Conservation (phyloP, 2,888 invertebrate genomes). For the Chamaedrilus cognettii region DNA sequence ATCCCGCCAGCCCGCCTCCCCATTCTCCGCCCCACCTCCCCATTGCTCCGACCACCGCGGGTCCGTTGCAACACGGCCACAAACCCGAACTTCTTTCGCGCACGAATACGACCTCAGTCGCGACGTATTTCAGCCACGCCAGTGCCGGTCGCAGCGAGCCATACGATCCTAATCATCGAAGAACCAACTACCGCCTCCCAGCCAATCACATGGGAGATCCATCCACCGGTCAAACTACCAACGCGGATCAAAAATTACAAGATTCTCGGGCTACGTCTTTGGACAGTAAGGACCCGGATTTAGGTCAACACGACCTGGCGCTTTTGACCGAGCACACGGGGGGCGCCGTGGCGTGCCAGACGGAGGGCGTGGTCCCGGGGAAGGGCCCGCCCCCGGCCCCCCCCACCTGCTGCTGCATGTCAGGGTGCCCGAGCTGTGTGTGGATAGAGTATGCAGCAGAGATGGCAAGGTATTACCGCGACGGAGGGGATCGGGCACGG, state of each 20-base stretch:
- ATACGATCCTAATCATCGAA: background rate
- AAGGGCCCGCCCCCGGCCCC: slow-evolving; percentile 64
- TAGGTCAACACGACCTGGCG: too few species aligned
- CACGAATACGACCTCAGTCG: too few species aligned
- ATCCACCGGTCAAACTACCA: background rate
- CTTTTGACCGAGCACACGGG: background rate
- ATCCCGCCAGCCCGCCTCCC: too few species aligned
- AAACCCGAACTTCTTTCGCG: too few species aligned
- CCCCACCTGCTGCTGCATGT: slow-evolving; percentile 87
- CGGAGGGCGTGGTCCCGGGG: background rate
- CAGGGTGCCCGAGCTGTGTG: slow-evolving; percentile 91
- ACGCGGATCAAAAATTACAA: background rate
- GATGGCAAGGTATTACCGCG: slow-evolving; percentile 61
- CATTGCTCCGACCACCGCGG: too few species aligned
- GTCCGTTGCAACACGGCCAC: too few species aligned
- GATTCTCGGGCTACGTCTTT: too few species aligned
- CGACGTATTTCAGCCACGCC: background rate
- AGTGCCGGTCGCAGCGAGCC: background rate
- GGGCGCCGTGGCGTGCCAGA: background rate
- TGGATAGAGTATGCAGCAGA: slow-evolving; percentile 89
- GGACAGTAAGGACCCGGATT: too few species aligned
- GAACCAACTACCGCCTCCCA: too few species aligned
- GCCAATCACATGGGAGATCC: background rate
- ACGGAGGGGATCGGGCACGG: slow-evolving; percentile 71
- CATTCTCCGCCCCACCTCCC: too few species aligned